These are phyloP conservation scores for Kryptopterus vitreolus DNA, from an alignment of 2,797 vertebrate species.

Conservation along the genomic window DNA sequence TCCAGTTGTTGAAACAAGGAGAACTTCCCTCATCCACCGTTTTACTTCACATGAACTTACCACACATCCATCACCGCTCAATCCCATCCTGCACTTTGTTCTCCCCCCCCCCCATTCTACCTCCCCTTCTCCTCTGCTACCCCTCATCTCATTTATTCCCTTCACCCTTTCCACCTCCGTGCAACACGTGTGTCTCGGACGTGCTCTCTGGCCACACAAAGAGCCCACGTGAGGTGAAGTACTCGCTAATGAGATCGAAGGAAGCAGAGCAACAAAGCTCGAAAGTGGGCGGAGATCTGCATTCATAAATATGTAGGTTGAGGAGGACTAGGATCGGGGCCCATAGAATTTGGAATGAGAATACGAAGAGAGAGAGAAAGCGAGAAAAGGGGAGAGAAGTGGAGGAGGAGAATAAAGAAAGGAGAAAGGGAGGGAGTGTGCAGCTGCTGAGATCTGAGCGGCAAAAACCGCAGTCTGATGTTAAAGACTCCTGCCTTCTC, in stretches of 20 bases:
- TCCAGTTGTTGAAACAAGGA: not conserved
- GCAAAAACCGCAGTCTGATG: conserved; percentile 67
- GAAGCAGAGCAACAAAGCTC: conserved; percentile 40
- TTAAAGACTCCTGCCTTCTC: conserved; percentile 63
- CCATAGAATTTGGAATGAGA: conserved; percentile 12
- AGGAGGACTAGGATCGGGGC: conserved; percentile 1
- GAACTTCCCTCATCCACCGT: not conserved
- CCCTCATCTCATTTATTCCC: conserved; percentile 41
- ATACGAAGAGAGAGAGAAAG: not conserved
- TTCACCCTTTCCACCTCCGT: conserved; percentile 44
- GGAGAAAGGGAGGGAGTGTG: conserved; percentile 57
- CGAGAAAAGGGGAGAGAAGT: conserved; percentile 13
- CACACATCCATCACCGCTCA: not conserved
- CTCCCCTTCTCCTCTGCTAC: conserved; percentile 9
- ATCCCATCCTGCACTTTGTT: not conserved
- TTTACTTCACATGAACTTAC: conserved; percentile 39
- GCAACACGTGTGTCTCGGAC: conserved; percentile 69
- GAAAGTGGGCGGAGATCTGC: not conserved
- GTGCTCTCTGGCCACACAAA: conserved; percentile 74
- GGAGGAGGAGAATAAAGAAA: conserved; percentile 49
- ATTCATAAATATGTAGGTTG: not conserved
- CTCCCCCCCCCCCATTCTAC: not conserved
- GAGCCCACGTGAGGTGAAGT: conserved; percentile 52
- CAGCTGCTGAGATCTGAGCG: conserved; percentile 75
- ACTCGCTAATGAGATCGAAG: conserved; percentile 59